Evolutionary conservation across 2,113 vertebrate species (phyloP).

Genomic region (Glareola pratincola): DNA sequence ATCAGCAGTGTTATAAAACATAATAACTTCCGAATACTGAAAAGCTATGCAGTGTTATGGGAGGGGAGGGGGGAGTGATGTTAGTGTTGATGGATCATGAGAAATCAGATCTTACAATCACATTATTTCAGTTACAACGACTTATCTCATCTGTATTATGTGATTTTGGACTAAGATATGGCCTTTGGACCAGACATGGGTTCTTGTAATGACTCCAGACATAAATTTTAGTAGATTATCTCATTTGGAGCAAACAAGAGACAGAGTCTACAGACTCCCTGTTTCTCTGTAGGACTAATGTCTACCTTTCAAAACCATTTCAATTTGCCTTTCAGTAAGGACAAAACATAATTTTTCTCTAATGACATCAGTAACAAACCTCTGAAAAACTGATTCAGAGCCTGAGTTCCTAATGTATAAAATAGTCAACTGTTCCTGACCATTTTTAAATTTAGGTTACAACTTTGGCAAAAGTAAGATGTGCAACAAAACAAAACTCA

Average conservation of each 20-base stretch:
- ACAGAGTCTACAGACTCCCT: background rate
- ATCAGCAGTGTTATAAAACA: background rate
- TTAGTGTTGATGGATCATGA: background rate
- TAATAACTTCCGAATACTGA: background rate
- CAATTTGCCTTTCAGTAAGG: background rate
- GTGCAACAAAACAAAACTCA: background rate
- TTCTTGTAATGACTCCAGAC: constrained; percentile 22
- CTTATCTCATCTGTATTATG: background rate
- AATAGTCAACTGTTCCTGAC: background rate
- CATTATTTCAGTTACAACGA: background rate
- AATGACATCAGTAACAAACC: background rate
- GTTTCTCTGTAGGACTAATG: background rate
- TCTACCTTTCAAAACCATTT: constrained; percentile 17
- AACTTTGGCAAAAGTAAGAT: background rate
- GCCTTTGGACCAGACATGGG: background rate
- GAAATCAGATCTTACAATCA: background rate
- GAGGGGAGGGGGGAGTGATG: background rate
- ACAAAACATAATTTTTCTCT: background rate
- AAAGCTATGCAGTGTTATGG: background rate
- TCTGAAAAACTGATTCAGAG: background rate
- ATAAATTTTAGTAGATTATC: constrained; percentile 34
- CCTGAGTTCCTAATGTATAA: background rate
- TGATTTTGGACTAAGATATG: background rate
- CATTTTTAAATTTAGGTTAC: background rate
- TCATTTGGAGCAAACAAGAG: constrained; percentile 32